Conservation (phyloP, 2,113 vertebrate genomes). For the Prochilodus magdalenae region DNA sequence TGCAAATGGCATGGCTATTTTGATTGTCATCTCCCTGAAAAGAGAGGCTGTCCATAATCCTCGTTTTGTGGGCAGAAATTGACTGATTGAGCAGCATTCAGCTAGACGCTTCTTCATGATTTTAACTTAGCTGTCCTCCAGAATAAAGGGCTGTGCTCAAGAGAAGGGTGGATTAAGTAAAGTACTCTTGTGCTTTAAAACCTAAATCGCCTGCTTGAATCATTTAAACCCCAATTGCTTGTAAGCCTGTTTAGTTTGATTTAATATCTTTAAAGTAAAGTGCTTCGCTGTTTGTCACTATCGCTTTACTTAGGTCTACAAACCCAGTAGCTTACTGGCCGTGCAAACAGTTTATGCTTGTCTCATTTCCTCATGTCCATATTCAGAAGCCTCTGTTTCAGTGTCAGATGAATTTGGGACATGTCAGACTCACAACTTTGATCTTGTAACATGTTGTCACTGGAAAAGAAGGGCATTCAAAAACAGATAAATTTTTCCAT, state of each 20-base stretch:
- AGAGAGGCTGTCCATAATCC: not conserved
- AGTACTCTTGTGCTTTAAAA: not conserved
- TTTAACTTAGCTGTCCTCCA: not conserved
- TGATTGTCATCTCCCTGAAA: not conserved
- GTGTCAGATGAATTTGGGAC: constrained; percentile 4
- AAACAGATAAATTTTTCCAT: not conserved
- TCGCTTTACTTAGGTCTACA: not conserved
- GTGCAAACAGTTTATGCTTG: constrained; percentile 9
- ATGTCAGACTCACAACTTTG: not conserved
- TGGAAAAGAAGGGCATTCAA: constrained; percentile 12
- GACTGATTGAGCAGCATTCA: not conserved
- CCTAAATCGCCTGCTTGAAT: not conserved
- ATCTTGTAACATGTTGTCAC: not conserved
- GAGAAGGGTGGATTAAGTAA: not conserved
- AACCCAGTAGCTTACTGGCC: not conserved
- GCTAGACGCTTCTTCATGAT: not conserved
- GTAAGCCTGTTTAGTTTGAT: not conserved
- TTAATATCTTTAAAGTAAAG: not conserved
- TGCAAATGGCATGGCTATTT: not conserved
- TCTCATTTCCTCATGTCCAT: not conserved
- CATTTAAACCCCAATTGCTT: not conserved
- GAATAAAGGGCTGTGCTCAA: not conserved
- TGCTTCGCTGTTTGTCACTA: not conserved
- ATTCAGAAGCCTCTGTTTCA: not conserved
- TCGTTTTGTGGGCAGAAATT: not conserved